Evolutionary conservation across 1,140 invertebrate genomes (phyloP).

Genomic region (Euura saliciscinereae): DNA sequence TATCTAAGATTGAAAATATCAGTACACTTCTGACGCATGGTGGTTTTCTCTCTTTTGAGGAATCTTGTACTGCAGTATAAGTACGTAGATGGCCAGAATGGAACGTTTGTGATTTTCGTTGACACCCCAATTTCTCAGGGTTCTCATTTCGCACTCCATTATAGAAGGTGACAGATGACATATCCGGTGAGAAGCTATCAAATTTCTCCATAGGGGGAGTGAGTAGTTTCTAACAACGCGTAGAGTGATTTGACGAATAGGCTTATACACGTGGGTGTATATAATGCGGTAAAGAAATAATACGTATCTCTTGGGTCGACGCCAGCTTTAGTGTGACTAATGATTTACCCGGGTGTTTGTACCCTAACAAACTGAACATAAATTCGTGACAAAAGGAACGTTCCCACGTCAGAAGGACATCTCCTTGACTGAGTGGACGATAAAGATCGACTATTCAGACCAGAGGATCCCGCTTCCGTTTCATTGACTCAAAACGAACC

Average conservation of each 20-base stretch:
- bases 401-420: neutral
- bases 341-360: too few relatives aligned
- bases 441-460: neutral
- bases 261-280: neutral
- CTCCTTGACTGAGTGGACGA: neutral
- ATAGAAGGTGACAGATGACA: slow-evolving; percentile 2
- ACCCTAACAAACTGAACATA: too few relatives aligned
- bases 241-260: neutral
- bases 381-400: too few relatives aligned
- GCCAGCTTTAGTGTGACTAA: too few relatives aligned
- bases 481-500: neutral
- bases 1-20: too few relatives aligned
- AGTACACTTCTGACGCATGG: too few relatives aligned
- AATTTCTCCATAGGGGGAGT: neutral
- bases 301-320: too few relatives aligned
- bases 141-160: neutral
- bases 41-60: too few relatives aligned
- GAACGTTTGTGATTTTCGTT: neutral
- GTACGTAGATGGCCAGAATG: neutral
- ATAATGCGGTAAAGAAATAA: too few relatives aligned
- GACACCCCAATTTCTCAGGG: neutral
- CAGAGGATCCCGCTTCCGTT: neutral
- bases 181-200: neutral
- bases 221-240: neutral
- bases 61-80: too few relatives aligned